These are phyloP conservation scores for Ictidomys tridecemlineatus DNA, from an alignment of 2,113 vertebrate species.

Conservation along the genomic window DNA sequence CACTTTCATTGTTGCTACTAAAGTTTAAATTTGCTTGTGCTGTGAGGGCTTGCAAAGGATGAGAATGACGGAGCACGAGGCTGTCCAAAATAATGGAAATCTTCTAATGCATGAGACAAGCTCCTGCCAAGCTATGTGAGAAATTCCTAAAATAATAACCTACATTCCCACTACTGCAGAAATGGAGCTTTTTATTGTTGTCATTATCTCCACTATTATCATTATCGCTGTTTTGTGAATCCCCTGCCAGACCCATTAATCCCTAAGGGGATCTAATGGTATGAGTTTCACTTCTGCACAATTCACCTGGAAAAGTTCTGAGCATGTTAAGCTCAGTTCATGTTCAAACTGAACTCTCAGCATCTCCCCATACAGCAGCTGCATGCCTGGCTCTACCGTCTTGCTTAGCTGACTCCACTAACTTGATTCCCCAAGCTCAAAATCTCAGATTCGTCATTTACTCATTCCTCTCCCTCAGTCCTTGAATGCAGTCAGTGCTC, in stretches of 20 bases:
- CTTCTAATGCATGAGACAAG: conserved; percentile 6
- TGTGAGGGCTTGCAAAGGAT: not conserved
- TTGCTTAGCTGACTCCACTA: not conserved
- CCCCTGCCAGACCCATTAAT: not conserved
- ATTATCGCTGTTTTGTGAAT: not conserved
- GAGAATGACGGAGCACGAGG: not conserved
- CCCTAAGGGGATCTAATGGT: not conserved
- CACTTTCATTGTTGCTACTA: conserved; percentile 19
- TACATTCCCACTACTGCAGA: conserved; percentile 16
- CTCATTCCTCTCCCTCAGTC: not conserved
- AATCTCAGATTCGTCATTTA: not conserved
- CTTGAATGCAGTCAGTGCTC: not conserved
- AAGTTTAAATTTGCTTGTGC: conserved; percentile 13
- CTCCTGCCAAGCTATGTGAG: conserved; percentile 9
- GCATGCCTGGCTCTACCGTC: not conserved
- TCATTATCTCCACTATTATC: conserved; percentile 37
- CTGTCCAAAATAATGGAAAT: conserved; percentile 18
- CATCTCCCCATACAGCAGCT: not conserved
- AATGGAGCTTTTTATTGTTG: conserved; percentile 60
- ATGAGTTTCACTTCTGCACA: not conserved
- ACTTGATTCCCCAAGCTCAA: not conserved
- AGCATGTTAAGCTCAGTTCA: not conserved
- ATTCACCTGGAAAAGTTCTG: not conserved
- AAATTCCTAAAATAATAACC: conserved; percentile 62
- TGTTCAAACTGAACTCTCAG: not conserved